Base-by-base conservation (phyloP, 2,888 invertebrate species). In the Aricia artaxerxes region DNA sequence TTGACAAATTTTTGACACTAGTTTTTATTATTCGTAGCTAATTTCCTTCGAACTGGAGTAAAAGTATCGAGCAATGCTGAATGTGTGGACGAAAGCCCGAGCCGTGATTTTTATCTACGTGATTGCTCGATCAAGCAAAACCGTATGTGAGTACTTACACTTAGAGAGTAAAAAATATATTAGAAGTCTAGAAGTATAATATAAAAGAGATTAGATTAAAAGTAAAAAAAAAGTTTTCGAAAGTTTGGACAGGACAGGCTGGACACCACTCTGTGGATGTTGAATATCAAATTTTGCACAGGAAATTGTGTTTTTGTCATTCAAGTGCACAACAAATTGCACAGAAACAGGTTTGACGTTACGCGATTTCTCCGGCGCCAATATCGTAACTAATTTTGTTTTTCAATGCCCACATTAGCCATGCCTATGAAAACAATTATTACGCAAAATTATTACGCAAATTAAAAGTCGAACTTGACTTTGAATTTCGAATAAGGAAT, bases 361-460 rank as follows among this genome's bases (percentile, higher is more conserved):
- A 35, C 53, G 57, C 57, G 57, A 57, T 76, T 76, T 76, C 76
- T 53, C 76, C 31, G 35, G 13, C 76, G 53, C 76, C 57, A 76
- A 76, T 76, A 76, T 76, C 76, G 76, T 76, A 76, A 57, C 76
- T 76, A 76, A 76, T 76, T 38, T 76, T 53, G 57, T 35, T 75
- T 75, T 35, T 76, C 76, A 76, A 76, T 76, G 76, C 57, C 76
- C 76, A 53, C 31, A 76, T 76, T 76, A 76, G 57, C 13, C 3
- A 57, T 57, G 76, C 53, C 16, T 57, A 53, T 4, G 31, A 76
- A 73, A 73, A 40, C 73, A 75, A 76, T 76, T 76, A 76, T 76
- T 35, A 35, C 35, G 35, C 35, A 35, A 35, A 35, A 35, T 35
- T 35, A 35, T 24, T 24, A 53, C 76, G 76, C 76, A 24, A 76